Conservation (phyloP, 53 echinoderm and acorn worm species). For the Echinarachnius parma region DNA sequence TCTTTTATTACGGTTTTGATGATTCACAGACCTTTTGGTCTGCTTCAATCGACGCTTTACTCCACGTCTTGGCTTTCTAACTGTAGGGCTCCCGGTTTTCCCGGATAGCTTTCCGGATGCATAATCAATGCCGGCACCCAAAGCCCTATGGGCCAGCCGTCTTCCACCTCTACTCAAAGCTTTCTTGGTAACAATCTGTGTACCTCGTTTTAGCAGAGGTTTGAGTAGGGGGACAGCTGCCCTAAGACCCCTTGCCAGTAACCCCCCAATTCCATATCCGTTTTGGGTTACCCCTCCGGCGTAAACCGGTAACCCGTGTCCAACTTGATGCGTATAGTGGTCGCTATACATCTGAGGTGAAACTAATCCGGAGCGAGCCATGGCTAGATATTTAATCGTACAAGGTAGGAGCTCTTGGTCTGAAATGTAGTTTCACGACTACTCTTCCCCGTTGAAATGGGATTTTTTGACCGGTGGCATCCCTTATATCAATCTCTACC, state of each 20-base stretch:
- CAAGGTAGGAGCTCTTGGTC: constrained; percentile 2
- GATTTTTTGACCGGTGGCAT: constrained; percentile 45
- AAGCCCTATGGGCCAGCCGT: constrained; percentile 34
- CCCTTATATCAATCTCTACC: constrained; percentile 56
- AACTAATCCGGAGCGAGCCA: background rate
- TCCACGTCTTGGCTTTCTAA: background rate
- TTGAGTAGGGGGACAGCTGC: constrained; percentile 48
- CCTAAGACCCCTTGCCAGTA: constrained; percentile 33
- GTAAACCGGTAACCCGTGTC: constrained; percentile 25
- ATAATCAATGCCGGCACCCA: constrained; percentile 46
- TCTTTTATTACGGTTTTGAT: constrained; percentile 42
- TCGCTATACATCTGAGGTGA: constrained; percentile 13
- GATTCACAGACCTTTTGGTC: background rate
- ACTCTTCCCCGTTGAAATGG: constrained; percentile 67
- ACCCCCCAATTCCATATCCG: constrained; percentile 28
- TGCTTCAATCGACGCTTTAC: background rate
- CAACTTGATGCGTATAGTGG: constrained; percentile 28
- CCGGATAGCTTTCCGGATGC: constrained; percentile 44
- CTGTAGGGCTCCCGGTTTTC: constrained; percentile 21
- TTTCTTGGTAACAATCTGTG: constrained; percentile 2
- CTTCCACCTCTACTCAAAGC: constrained; percentile 17
- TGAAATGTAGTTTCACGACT: constrained; percentile 58
- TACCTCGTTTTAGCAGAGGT: constrained; percentile 15
- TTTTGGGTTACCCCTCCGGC: constrained; percentile 16
- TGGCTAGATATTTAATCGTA: background rate